Base-by-base conservation (phyloP, 2,888 invertebrate species). In the Platypus cylindrus region DNA sequence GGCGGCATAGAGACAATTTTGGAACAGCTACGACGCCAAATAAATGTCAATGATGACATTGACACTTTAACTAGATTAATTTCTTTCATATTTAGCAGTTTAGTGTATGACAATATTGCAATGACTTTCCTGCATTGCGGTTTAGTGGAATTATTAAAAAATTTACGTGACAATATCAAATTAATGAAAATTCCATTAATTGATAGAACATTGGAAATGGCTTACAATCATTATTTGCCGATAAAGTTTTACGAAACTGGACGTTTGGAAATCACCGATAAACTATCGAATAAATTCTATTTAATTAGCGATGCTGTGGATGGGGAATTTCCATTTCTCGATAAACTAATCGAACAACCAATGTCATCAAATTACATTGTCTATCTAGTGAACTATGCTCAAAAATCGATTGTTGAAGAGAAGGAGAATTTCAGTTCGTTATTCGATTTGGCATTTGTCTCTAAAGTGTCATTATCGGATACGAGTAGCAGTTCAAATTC, bases 311-410 rank as follows among this genome's bases (percentile, higher is more conserved):
- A 50, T 4, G 28, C 30, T 12, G 52, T 53, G 53, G 45, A 35
- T 8, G 44, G 36, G 11, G 35, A 46, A 2, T 58, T 60, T 44
- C 57, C 58, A 0, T 56, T 59, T 34, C 41, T 59, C 30, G 58
- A 58, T 37, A 46, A 57, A 3, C 34, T 59, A 13, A 51, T 51
- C 36, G 37, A 43, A 2, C 38, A 47, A 23, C 37, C 45, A 22
- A 46, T 51, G 13, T 52, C 50, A 3, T 48, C 57, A 1, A 38
- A 41, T 2, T 36, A 39, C 3, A 52, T 53, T 1, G 53, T 59
- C 36, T 59, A 58, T 32, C 38, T 59, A 4, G 53, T 58, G 11
- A 55, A 59, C 39, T 57, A 50, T 40, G 48, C 46, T 12, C 48
- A 40, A 22, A 41, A 47, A 44, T 40, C 41, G 11, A n/a, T n/a